phyloP scores from a whole-genome alignment of 1,140 invertebrate species.

The fruit fly (Drosophila melanogaster) region Release_6_plus_ISO1_MT NC_004354.4:5536501-5537000 shows the following conservation, averaged over 20 bases:
- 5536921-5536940: constrained; percentile 63
- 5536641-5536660: constrained; percentile 64
- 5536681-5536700: constrained; percentile 21
- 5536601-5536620: constrained; percentile 73
- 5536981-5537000: too few species aligned
- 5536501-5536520: constrained; percentile 4
- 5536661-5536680: constrained; percentile 80
- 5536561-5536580: constrained; percentile 44
- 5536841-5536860: constrained; percentile 81
- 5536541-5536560: constrained; percentile 6
- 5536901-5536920: constrained; percentile 61
- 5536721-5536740: too few species aligned
- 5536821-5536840: constrained; percentile 54
- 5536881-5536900: constrained; percentile 56
- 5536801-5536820: constrained; percentile 5
- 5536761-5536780: constrained; percentile 20
- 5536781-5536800: neutral
- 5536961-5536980: constrained; percentile 6
- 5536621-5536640: constrained; percentile 62
- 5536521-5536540: neutral
- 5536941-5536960: neutral
- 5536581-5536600: constrained; percentile 65
- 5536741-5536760: constrained; percentile 21
- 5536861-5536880: constrained; percentile 76
- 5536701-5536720: too few species aligned